These are phyloP conservation scores for Dicyrtomina minuta DNA, from an alignment of 2,888 invertebrate species.

Conservation along the genomic window DNA sequence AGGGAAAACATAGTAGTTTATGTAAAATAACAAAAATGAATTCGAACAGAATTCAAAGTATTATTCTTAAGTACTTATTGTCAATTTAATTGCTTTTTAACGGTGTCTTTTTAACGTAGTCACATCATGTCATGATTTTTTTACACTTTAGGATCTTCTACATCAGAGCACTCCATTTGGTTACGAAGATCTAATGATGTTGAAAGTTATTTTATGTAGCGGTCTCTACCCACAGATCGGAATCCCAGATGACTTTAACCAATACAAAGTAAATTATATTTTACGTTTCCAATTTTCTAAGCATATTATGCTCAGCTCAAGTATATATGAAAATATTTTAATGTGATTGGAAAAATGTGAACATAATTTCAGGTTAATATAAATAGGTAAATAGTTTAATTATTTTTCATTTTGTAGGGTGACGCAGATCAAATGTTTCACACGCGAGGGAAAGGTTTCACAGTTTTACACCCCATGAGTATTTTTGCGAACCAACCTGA, in stretches of 20 bases:
- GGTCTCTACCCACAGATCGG: slow-evolving; percentile 95
- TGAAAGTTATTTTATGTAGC: slow-evolving; percentile 81
- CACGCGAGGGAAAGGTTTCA: slow-evolving; percentile 82
- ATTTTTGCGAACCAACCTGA: slow-evolving; percentile 82
- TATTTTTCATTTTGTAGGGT: slow-evolving; percentile 61
- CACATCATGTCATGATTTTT: too few species aligned
- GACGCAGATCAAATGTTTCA: slow-evolving; percentile 79
- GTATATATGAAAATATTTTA: too few species aligned
- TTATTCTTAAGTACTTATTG: background rate
- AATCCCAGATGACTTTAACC: slow-evolving; percentile 88
- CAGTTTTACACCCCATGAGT: slow-evolving; percentile 86
- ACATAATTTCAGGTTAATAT: too few species aligned
- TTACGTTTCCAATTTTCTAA: background rate
- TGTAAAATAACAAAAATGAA: background rate
- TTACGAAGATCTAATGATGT: slow-evolving; percentile 68
- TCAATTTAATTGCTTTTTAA: background rate
- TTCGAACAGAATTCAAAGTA: background rate
- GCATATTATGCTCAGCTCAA: background rate
- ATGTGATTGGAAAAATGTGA: background rate
- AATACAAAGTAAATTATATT: slow-evolving; percentile 48
- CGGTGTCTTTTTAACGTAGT: background rate
- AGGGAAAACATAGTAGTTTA: too few species aligned
- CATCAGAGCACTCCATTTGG: slow-evolving; percentile 66
- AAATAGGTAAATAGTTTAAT: background rate
- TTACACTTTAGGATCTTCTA: slow-evolving; percentile 61